Evolutionary conservation across 2,113 vertebrate genomes (phyloP), one percentile per base, ranked within the genome.

Genomic region (Scartelaos histophorus): DNA sequence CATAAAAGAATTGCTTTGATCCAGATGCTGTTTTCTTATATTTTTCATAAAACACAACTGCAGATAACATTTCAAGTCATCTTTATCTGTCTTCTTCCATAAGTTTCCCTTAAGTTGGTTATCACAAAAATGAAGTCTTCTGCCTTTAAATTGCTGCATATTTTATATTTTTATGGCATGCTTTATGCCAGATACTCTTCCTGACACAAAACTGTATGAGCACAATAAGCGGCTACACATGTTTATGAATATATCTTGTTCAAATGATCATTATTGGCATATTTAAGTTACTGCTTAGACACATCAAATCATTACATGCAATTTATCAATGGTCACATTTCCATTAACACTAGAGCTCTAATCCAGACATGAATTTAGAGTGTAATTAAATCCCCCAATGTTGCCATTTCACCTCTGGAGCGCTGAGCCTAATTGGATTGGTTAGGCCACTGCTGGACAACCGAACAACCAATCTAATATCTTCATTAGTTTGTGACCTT

Each of bases 401-500:
- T 19, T 35, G 57, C 57, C 10, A n/a, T 66, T 70, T 76, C 22
- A 35, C 16, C 16, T 13, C 29, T 69, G 75, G 65, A 69, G 47
- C 47, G 64, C 58, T 76, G 69, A 76, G 22, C 57, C 57, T 80
- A 81, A 85, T 69, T 71, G 67, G 47, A 77, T 71, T 66, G 66
- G 71, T 64, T 38, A 57, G 60, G 34, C 54, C 47, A 22, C 21
- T 57, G 66, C 21, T 60, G 22, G 38, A n/a, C 64, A 68, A 29
- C 13, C 1, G 58, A 58, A 79, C 38, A 66, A 35, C 43, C 57
- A 49, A 73, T 76, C 45, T 47, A 15, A 45, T 15, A 58, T 75
- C 38, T 61, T 79, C 64, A 71, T 71, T 72, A 75, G 70, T 68
- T 72, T n/a, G 65, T 85, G 80, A 89, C 84, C 83, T 89, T 83